Percentiles rank a stretch among this genome's conserved stretches.
These are phyloP conservation scores for Pedicia rivosa DNA, from an alignment of 2,888 invertebrate genomes.

Conservation along the genomic window DNA sequence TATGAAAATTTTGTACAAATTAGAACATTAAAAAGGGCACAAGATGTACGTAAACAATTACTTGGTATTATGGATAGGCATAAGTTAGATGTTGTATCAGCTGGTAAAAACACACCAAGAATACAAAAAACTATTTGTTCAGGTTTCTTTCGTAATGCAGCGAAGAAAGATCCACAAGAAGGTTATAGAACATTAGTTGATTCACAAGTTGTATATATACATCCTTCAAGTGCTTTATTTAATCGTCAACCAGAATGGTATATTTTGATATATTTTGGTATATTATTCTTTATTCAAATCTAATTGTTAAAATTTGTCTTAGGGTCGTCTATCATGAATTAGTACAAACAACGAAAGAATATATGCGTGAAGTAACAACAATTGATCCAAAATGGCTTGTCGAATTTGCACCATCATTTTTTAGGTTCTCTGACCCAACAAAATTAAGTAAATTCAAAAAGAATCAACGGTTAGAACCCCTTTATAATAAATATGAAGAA, in stretches of 20 bases:
- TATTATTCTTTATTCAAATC: too few species aligned
- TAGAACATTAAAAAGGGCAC: conserved; percentile 87
- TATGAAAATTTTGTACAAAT: conserved; percentile 99
- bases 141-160: conserved; percentile 96
- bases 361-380: conserved; percentile 96
- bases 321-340: conserved; percentile 98
- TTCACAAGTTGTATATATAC: conserved; percentile 96
- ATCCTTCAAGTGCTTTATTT: conserved; percentile 94
- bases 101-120: conserved; percentile 86
- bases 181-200: conserved; percentile 94
- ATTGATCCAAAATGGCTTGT: conserved; percentile 98
- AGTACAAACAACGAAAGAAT: conserved; percentile 97
- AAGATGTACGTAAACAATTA: conserved; percentile 95
- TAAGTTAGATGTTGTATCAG: conserved; percentile 91
- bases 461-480: conserved; percentile 92
- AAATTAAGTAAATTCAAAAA: conserved; percentile 98
- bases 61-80: conserved; percentile 96
- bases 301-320: too few species aligned
- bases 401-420: conserved; percentile 98
- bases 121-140: conserved; percentile 97
- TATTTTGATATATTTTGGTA: too few species aligned
- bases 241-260: conserved; percentile 99
- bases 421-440: conserved; percentile 96
- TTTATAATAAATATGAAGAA: conserved; percentile 98
- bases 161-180: conserved; percentile 98